Percentiles rank a stretch among this genome's conserved stretches.
These are phyloP conservation scores for Epinephelus malabaricus DNA, from an alignment of 2,797 vertebrate genomes.

Conservation along the genomic window DNA sequence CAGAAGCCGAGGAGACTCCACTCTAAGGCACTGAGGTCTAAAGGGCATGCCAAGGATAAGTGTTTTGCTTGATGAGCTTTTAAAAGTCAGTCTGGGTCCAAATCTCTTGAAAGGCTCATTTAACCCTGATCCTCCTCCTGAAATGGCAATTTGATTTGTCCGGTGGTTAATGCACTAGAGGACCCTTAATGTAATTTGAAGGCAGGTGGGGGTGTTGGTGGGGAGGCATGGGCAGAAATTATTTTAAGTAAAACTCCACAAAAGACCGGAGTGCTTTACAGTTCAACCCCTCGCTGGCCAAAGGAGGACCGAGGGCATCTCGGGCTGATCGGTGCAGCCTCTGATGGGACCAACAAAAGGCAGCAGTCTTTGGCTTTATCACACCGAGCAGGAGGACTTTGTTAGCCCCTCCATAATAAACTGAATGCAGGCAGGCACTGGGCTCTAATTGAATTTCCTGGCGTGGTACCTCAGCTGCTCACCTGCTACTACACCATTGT, in stretches of 20 bases:
- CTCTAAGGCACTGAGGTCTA: slow-evolving; percentile 58
- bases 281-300: slow-evolving; percentile 33
- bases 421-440: slow-evolving; percentile 64
- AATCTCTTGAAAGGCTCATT: slow-evolving; percentile 83
- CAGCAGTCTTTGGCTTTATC: slow-evolving; percentile 71
- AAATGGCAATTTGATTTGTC: slow-evolving; percentile 83
- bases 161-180: slow-evolving; percentile 81
- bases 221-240: slow-evolving; percentile 53
- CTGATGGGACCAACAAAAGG: slow-evolving; percentile 70
- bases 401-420: slow-evolving; percentile 74
- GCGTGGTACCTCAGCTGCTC: slow-evolving; percentile 67
- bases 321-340: slow-evolving; percentile 43
- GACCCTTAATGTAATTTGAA: slow-evolving; percentile 78
- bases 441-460: slow-evolving; percentile 77
- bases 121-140: slow-evolving; percentile 75
- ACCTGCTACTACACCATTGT: slow-evolving; percentile 66
- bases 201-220: slow-evolving; percentile 41
- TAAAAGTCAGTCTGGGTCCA: slow-evolving; percentile 74
- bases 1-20: slow-evolving; percentile 43
- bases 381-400: slow-evolving; percentile 66
- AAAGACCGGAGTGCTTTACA: slow-evolving; percentile 55
- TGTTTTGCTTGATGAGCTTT: slow-evolving; percentile 78
- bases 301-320: slow-evolving; percentile 50
- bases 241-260: slow-evolving; percentile 67
- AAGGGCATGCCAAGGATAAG: slow-evolving; percentile 80